phyloP scores from a whole-genome alignment of 2,797 vertebrate genomes.

The Ceryle rudis region DNA sequence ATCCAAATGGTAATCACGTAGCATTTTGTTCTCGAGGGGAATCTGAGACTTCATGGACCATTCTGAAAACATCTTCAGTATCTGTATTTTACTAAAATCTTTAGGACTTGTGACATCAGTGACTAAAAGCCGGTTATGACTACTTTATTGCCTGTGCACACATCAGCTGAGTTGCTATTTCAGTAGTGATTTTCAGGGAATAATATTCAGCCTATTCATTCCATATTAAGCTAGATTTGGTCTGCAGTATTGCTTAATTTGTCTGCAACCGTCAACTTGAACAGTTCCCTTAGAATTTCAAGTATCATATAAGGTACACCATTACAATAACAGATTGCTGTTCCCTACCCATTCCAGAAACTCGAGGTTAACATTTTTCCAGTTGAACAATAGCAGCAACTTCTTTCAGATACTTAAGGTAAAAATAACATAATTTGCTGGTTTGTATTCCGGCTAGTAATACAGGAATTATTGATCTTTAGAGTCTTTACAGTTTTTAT shows the following conservation, averaged over 20 bases:
- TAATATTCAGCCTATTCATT: background rate
- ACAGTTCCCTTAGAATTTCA: background rate
- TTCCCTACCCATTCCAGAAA: background rate
- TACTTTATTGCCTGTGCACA: background rate
- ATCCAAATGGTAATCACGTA: background rate
- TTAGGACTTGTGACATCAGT: background rate
- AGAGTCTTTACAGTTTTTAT: background rate
- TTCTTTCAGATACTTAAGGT: background rate
- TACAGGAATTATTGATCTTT: background rate
- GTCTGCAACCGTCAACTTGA: background rate
- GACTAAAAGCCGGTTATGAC: background rate
- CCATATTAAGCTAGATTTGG: background rate
- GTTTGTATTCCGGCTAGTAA: background rate
- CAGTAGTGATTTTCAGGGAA: background rate
- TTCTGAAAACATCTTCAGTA: background rate
- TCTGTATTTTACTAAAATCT: background rate
- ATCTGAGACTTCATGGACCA: background rate
- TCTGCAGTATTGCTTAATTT: background rate
- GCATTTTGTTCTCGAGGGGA: background rate
- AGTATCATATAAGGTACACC: background rate
- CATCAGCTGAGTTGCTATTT: background rate
- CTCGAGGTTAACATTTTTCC: background rate
- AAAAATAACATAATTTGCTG: background rate
- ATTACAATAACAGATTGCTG: background rate
- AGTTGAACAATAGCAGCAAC: background rate